Conservation (phyloP, 2,113 vertebrate species). For the Dasyurus viverrinus region DNA sequence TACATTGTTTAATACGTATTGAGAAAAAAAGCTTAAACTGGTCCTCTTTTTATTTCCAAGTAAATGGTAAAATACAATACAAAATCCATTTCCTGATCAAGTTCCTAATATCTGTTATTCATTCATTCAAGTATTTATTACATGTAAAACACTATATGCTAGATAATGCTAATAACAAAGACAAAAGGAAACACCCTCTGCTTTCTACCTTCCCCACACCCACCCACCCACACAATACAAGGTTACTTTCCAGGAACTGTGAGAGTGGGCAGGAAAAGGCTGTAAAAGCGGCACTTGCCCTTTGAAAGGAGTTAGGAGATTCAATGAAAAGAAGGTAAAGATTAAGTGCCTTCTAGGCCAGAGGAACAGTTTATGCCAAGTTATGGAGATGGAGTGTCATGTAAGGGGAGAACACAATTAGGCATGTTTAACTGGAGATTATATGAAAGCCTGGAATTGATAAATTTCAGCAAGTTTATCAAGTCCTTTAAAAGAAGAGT, state of each 20-base stretch:
- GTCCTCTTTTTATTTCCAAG: background rate
- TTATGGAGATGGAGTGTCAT: background rate
- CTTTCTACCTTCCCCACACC: background rate
- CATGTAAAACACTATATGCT: background rate
- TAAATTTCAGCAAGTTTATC: background rate
- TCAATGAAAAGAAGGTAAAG: background rate
- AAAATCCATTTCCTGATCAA: conserved; percentile 18
- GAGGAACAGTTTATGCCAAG: background rate
- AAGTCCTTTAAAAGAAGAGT: background rate
- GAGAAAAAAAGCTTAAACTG: conserved; percentile 20
- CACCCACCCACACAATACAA: background rate
- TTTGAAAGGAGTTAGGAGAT: background rate
- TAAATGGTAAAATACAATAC: conserved; percentile 26
- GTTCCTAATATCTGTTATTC: background rate
- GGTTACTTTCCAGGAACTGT: background rate
- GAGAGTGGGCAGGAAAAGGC: background rate
- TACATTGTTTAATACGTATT: conserved; percentile 19
- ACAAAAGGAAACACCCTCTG: background rate
- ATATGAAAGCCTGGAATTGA: background rate
- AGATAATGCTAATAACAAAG: background rate
- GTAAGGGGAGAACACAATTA: background rate
- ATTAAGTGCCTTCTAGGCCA: background rate
- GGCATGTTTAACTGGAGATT: background rate
- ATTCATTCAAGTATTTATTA: background rate
- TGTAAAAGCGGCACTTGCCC: background rate